Percentiles rank a stretch among this genome's conserved stretches.
phyloP scores from a whole-genome alignment of 2,113 vertebrate genomes.

The Pica pica region DNA sequence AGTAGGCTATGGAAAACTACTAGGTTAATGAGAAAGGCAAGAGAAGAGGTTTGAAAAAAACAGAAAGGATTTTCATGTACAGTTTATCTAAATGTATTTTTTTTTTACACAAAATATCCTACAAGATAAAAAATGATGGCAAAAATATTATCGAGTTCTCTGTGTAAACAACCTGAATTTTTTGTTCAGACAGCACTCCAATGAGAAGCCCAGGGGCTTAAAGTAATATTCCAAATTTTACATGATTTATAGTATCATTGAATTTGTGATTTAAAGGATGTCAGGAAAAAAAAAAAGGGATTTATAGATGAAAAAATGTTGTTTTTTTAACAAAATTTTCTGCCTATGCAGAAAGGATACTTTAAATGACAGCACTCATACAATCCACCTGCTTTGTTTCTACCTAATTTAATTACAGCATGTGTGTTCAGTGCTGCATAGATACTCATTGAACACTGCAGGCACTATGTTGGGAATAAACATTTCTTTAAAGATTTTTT shows the following conservation, averaged over 20 bases:
- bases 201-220: neutral
- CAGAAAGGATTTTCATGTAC: neutral
- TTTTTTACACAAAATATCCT: neutral
- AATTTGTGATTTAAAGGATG: neutral
- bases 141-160: neutral
- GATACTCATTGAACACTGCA: neutral
- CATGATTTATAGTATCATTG: neutral
- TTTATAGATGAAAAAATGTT: neutral
- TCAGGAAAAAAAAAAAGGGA: neutral
- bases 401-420: neutral
- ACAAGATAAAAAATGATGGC: neutral
- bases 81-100: neutral
- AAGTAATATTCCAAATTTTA: constrained; percentile 7
- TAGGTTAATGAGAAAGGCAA: neutral
- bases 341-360: neutral
- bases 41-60: neutral
- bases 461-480: neutral
- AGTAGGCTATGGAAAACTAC: neutral
- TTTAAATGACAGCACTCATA: neutral
- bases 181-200: neutral
- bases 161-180: neutral
- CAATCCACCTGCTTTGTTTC: neutral
- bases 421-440: neutral
- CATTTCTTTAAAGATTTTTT: neutral
- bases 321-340: neutral